phyloP scores from a whole-genome alignment of 1,140 invertebrate species.

The Cyclina sinensis region DNA sequence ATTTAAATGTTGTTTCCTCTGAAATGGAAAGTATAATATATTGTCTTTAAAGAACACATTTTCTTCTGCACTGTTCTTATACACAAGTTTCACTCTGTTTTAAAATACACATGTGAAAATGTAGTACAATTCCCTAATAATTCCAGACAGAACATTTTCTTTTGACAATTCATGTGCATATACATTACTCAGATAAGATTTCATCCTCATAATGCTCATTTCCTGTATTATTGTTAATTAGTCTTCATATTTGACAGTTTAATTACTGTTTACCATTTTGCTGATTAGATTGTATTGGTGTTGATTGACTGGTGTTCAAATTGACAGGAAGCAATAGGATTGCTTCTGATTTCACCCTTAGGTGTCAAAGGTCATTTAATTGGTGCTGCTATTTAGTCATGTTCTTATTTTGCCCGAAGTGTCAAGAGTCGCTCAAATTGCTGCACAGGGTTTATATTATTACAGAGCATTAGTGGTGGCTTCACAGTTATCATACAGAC shows the following conservation, averaged over 20 bases:
- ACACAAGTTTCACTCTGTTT: too few species aligned
- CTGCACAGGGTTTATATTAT: neutral
- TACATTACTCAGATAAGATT: too few species aligned
- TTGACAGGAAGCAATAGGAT: neutral
- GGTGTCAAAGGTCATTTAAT: conserved; percentile 24
- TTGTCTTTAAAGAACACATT: too few species aligned
- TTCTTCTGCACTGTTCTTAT: too few species aligned
- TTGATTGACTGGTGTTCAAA: conserved; percentile 35
- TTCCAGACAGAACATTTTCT: too few species aligned
- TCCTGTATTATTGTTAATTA: too few species aligned
- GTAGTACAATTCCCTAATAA: too few species aligned
- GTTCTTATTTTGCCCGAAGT: neutral
- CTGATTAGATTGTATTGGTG: neutral
- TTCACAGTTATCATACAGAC: neutral
- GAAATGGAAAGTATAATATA: too few species aligned
- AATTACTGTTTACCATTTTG: neutral
- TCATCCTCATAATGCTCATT: too few species aligned
- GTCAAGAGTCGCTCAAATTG: conserved; percentile 1
- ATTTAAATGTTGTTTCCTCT: too few species aligned
- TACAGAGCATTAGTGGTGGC: neutral
- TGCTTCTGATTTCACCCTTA: neutral
- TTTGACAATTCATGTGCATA: too few species aligned
- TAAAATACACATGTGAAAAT: too few species aligned
- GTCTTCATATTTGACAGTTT: conserved; percentile 36
- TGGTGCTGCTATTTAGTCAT: neutral